Evolutionary conservation across 2,888 invertebrate species (phyloP), one percentile per base, ranked within the genome.

Genomic region (Epirrhoe alternata): DNA sequence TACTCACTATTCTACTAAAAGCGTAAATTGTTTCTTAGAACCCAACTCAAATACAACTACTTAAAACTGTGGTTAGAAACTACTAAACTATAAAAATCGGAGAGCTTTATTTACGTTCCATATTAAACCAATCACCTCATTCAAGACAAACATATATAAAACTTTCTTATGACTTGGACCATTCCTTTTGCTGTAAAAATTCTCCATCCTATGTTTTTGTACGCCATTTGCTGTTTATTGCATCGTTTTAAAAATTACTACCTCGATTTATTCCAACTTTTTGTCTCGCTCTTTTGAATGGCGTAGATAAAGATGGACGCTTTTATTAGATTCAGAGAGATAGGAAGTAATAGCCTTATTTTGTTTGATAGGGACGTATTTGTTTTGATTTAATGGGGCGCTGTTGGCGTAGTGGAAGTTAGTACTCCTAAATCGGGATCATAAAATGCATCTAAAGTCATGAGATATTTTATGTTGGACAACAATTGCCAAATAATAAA

Each of bases 171-270:
- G 8, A 59, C 64, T 59, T 38, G 45, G 0, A 24, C 53, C 64
- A 49, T 14, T 2, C 12, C 54, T 17, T 63, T 52, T 64, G 57
- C 59, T 35, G 57, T 57, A 56, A 59, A 63, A 64, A 55, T 54
- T 50, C 33, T 49, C 42, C 59, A 50, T 59, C 55, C 52, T 42
- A 55, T 64, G 64, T 64, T 64, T 59, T 64, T 64, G 35, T 64
- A 54, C 55, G 65, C 54, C 67, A 65, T 62, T 60, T 53, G 59
- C 12, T 60, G 64, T 71, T 73, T 73, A 69, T 73, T 69, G 66
- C 71, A 68, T 61, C 63, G 62, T 64, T 69, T 71, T 69, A 68
- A 73, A 73, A 73, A 70, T 70, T 67, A 73, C 69, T 71, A 65
- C 69, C 47, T 38, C 63, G 56, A 64, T 67, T 56, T 55, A 55